Evolutionary conservation across 2,888 invertebrate species (phyloP), one percentile per base, ranked within the genome.

Genomic region (Zaprionus obscuricornis): DNA sequence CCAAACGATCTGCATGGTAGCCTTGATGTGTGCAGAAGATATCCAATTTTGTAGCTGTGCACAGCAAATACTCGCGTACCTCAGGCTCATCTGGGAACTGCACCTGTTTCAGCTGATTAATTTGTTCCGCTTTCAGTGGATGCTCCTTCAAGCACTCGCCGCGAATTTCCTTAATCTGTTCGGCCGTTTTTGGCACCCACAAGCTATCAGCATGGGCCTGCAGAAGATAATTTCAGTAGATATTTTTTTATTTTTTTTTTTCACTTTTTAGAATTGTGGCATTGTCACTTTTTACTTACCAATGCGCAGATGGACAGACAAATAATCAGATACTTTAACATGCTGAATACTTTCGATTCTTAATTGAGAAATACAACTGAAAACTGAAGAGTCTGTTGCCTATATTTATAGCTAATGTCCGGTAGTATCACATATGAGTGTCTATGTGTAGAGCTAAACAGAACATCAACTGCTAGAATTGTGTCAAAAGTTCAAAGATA

Each of bases 1-100:
- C 87, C 55, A 89, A 58, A 14, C 89, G 88, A 57, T 89, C 88
- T 20, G 84, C 72, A 66, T 89, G 88, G 40, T 85, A 89, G 27
- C 89, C 89, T 45, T 75, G 42, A 17, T 82, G 62, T 6, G 66
- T 51, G 50, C 88, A 88, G 77, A 87, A 89, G 13, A 89, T 63
- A 13, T 70, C 87, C 66, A 89, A 51, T 55, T 88, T 89, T 14
- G 42, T 51, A 13, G 85, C 87, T 5, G 83, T 71, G 49, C 89
- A 89, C 1, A 79, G 64, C 8, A 89, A 47, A 62, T 87, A 89
- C 56, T 87, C 47, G 11, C 88, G 89, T 5, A 89, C 88, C 3
- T 74, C 47, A 14, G 77, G 70, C 49, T 86, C 87, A 60, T 89
- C 78, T 5, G 84, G 84, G 57, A 85, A 88, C 22, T 79, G 75